A percentile compares a stretch with the other conserved stretches of the same genome.
These are phyloP conservation scores for Calidris pygmaea DNA, from an alignment of 2,113 vertebrate genomes.

Conservation along the genomic window DNA sequence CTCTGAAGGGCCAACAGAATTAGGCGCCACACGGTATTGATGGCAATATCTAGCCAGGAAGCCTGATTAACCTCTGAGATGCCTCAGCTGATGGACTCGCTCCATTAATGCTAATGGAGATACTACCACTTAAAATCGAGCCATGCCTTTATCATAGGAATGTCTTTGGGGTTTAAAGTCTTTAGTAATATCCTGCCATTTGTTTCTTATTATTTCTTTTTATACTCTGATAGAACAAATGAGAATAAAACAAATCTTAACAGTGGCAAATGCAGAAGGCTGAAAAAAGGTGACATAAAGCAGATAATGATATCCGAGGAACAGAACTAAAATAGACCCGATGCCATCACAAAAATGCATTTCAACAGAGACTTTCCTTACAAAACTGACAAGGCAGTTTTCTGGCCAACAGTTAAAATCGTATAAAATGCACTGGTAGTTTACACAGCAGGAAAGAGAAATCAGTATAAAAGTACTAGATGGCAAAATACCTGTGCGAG, in stretches of 20 bases:
- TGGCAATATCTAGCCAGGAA: slow-evolving; percentile 89
- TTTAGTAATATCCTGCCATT: slow-evolving; percentile 66
- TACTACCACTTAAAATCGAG: slow-evolving; percentile 67
- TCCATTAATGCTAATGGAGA: slow-evolving; percentile 93
- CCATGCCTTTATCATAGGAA: slow-evolving; percentile 60
- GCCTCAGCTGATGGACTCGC: slow-evolving; percentile 77
- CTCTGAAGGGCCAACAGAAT: slow-evolving; percentile 89
- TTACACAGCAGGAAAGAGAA: neutral
- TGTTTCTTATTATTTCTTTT: slow-evolving; percentile 64
- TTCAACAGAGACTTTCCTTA: neutral
- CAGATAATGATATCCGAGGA: neutral
- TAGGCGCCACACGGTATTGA: slow-evolving; percentile 94
- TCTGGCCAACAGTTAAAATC: neutral
- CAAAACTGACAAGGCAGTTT: neutral
- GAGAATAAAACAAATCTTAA: slow-evolving; percentile 40
- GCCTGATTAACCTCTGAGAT: slow-evolving; percentile 93
- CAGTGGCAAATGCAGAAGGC: neutral
- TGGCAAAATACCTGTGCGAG: neutral
- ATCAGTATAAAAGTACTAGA: neutral
- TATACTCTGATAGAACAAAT: slow-evolving; percentile 30
- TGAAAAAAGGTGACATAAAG: neutral
- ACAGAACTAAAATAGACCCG: neutral
- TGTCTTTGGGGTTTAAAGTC: slow-evolving; percentile 64
- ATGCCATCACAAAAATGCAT: neutral
- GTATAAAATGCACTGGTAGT: neutral